Conservation (phyloP, 2,113 vertebrate genomes). For the Melanerpes formicivorus region DNA sequence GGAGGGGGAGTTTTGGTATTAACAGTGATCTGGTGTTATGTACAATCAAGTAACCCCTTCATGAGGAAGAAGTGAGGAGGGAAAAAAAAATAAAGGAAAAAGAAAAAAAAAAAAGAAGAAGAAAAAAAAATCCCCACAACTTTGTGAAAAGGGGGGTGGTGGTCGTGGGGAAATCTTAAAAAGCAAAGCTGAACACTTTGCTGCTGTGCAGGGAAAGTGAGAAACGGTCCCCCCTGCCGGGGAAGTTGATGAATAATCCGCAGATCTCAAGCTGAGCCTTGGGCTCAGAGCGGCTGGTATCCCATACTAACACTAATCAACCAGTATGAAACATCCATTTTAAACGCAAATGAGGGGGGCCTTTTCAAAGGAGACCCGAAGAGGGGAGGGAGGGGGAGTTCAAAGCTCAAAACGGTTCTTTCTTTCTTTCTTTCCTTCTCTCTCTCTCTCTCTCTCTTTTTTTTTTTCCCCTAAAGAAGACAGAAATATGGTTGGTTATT, state of each 20-base stretch:
- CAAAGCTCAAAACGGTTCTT: slow-evolving; percentile 72
- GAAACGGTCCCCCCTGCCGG: slow-evolving; percentile 84
- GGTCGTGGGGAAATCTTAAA: slow-evolving; percentile 9
- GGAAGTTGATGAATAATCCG: slow-evolving; percentile 83
- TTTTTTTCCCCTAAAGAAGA: slow-evolving; percentile 63
- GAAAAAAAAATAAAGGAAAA: not conserved
- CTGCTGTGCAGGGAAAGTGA: slow-evolving; percentile 69
- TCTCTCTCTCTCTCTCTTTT: not conserved
- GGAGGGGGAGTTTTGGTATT: not conserved
- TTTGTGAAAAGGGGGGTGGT: not conserved
- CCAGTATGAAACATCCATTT: slow-evolving; percentile 76
- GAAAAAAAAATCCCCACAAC: not conserved
- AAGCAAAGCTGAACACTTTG: slow-evolving; percentile 68
- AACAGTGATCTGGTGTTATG: not conserved
- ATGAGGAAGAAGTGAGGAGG: not conserved
- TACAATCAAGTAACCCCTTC: slow-evolving; percentile 48
- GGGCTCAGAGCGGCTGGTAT: slow-evolving; percentile 76
- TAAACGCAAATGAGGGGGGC: slow-evolving; percentile 82
- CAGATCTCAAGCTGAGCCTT: slow-evolving; percentile 79
- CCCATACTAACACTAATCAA: slow-evolving; percentile 78
- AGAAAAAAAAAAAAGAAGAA: not conserved
- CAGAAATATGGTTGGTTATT: slow-evolving; percentile 79
- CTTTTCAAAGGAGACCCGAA: slow-evolving; percentile 70
- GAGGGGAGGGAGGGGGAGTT: slow-evolving; percentile 69
- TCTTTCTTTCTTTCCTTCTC: slow-evolving; percentile 9